Evolutionary conservation across 2,888 invertebrate species (phyloP).

Genomic region (Eustalomyia histrio): DNA sequence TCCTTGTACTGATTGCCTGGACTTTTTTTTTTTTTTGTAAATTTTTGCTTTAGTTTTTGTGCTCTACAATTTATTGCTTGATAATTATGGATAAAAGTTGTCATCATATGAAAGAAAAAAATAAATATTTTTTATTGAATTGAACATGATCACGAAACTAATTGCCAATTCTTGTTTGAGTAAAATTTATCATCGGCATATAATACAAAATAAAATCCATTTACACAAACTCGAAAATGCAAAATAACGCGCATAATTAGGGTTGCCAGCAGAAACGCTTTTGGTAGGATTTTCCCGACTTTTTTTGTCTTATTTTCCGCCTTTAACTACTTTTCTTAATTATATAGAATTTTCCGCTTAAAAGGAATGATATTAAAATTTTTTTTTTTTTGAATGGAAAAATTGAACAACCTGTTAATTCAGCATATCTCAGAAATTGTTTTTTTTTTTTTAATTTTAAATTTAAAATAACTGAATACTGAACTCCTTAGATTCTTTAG

Average conservation of each 20-base stretch:
- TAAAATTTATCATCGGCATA: conserved; percentile 31
- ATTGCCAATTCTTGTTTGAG: conserved; percentile 49
- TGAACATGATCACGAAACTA: conserved; percentile 58
- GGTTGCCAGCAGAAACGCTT: too few relatives aligned
- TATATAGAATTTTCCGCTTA: too few relatives aligned
- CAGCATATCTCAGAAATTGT: too few relatives aligned
- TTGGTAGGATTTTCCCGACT: too few relatives aligned
- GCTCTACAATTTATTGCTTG: conserved; percentile 35
- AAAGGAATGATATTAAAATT: too few relatives aligned
- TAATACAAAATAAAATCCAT: conserved; percentile 21
- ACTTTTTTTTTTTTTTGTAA: background rate
- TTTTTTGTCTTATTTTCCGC: too few relatives aligned
- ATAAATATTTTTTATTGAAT: conserved; percentile 33
- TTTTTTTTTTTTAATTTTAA: too few relatives aligned
- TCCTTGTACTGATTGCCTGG: background rate
- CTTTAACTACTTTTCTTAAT: too few relatives aligned
- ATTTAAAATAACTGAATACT: too few relatives aligned
- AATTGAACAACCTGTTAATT: too few relatives aligned
- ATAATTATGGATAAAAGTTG: conserved; percentile 48
- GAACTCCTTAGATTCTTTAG: too few relatives aligned
- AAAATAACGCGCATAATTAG: background rate
- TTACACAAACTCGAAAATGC: conserved; percentile 26
- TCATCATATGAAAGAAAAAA: conserved; percentile 24
- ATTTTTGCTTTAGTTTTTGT: conserved; percentile 17
- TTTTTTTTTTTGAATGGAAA: too few relatives aligned